Evolutionary conservation across 37 sponge, comb jelly and placozoan genomes (phyloP).

Genomic region (Hormiphora californensis): DNA sequence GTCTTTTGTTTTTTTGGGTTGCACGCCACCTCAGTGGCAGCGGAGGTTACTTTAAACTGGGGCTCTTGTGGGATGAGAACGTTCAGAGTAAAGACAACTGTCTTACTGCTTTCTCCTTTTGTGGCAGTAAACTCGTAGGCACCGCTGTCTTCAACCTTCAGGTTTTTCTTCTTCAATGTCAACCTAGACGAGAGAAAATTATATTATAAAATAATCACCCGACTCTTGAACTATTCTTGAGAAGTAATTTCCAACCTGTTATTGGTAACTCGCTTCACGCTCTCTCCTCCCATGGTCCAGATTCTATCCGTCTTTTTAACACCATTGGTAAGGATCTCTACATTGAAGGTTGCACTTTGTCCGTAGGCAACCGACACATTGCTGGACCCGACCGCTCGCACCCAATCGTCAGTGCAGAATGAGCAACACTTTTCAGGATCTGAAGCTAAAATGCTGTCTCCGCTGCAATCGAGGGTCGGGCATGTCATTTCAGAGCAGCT

Average conservation of each 20-base stretch:
- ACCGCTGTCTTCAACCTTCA: background rate
- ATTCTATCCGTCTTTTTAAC: background rate
- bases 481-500: background rate
- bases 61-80: background rate
- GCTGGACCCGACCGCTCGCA: background rate
- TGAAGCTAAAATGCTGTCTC: background rate
- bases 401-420: slow-evolving; percentile 3
- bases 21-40: background rate
- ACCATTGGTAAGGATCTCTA: background rate
- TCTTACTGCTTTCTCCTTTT: background rate
- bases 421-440: background rate
- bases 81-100: background rate
- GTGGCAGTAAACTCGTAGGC: background rate
- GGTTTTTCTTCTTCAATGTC: background rate
- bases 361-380: background rate
- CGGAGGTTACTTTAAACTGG: background rate
- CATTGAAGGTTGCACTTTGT: background rate
- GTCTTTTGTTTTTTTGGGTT: background rate
- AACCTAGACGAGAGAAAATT: no score
- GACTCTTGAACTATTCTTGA: no score
- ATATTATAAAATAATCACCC: no score
- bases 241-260: no score
- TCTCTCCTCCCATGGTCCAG: background rate
- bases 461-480: background rate
- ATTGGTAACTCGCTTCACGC: background rate